These are phyloP conservation scores for Nestor notabilis DNA, from an alignment of 2,113 vertebrate genomes.

Conservation along the genomic window DNA sequence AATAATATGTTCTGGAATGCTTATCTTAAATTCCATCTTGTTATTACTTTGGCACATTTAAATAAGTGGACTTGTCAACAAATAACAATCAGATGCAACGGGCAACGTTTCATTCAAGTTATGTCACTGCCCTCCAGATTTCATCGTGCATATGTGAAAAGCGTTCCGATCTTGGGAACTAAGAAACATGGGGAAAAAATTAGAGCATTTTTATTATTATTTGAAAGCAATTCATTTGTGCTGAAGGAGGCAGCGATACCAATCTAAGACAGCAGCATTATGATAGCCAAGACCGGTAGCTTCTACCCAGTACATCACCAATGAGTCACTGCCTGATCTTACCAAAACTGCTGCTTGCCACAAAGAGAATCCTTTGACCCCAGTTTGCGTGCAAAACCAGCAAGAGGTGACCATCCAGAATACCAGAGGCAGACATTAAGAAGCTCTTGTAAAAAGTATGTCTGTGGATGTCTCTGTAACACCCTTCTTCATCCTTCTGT, in stretches of 20 bases:
- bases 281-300: neutral
- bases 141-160: neutral
- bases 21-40: constrained; percentile 64
- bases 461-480: neutral
- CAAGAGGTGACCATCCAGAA: neutral
- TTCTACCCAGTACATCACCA: neutral
- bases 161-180: neutral
- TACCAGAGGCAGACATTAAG: neutral
- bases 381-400: neutral
- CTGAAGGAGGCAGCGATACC: neutral
- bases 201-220: neutral
- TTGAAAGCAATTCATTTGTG: neutral
- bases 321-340: neutral
- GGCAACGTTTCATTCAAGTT: constrained; percentile 14
- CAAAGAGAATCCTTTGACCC: neutral
- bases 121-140: constrained; percentile 4
- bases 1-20: constrained; percentile 71
- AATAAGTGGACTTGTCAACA: constrained; percentile 69
- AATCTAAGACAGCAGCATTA: neutral
- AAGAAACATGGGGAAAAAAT: neutral
- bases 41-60: constrained; percentile 53
- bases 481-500: neutral
- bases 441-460: neutral
- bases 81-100: constrained; percentile 34
- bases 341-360: neutral